phyloP scores from a whole-genome alignment of 2,113 vertebrate genomes.

The Microcebus murinus region DNA sequence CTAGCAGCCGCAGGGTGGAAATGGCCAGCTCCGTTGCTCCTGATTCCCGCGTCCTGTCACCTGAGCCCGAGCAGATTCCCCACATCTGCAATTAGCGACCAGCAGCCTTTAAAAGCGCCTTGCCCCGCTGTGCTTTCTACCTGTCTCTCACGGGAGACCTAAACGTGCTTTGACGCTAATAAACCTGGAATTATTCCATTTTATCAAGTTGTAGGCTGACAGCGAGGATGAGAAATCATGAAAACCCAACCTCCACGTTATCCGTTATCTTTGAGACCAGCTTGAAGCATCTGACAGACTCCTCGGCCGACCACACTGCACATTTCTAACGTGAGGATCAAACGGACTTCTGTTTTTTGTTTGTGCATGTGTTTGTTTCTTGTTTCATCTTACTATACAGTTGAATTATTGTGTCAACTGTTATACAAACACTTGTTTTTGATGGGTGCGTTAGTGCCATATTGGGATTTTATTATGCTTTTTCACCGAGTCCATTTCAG shows the following conservation, averaged over 20 bases:
- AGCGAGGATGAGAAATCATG: background rate
- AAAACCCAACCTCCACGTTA: background rate
- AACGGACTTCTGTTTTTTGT: rapidly evolving
- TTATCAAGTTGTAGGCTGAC: constrained; percentile 45
- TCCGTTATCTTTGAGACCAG: background rate
- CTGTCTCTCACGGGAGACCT: background rate
- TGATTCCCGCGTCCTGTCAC: background rate
- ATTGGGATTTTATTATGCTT: background rate
- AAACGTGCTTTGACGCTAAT: background rate
- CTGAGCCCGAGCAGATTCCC: background rate
- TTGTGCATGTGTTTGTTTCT: background rate
- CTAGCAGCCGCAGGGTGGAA: background rate
- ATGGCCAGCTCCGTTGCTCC: background rate
- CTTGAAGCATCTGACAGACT: background rate
- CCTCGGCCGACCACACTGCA: too few relatives aligned
- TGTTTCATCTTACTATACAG: background rate
- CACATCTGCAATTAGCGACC: constrained; percentile 38
- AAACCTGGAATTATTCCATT: constrained; percentile 71
- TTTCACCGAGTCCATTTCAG: background rate
- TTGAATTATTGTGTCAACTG: background rate
- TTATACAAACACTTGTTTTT: background rate
- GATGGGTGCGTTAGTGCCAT: background rate
- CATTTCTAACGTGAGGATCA: background rate
- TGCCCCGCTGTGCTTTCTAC: background rate
- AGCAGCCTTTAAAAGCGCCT: background rate